Conservation (phyloP, 2,888 invertebrate genomes). For the Sarcophaga carnaria region DNA sequence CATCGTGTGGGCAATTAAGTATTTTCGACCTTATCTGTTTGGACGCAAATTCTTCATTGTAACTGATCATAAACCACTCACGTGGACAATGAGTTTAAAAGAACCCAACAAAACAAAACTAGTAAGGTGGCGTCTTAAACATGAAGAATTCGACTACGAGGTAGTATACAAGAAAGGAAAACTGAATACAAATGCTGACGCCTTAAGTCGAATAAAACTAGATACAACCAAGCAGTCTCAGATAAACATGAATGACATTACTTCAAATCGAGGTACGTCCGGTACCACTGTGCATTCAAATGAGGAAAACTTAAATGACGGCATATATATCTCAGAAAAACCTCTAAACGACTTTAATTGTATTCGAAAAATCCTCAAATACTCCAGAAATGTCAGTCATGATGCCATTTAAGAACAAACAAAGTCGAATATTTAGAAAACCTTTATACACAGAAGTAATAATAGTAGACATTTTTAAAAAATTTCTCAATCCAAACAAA, state of each 20-base stretch:
- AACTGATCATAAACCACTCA: conserved; percentile 35
- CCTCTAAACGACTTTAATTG: conserved; percentile 63
- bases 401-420: not conserved
- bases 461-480: conserved; percentile 43
- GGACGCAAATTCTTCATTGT: not conserved
- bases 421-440: conserved; percentile 42
- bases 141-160: conserved; percentile 37
- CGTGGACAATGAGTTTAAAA: conserved; percentile 21
- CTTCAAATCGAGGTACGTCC: too few species aligned
- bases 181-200: not conserved
- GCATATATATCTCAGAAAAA: conserved; percentile 58
- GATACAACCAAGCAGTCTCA: conserved; percentile 1
- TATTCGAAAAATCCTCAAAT: conserved; percentile 49
- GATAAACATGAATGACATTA: not conserved
- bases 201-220: not conserved
- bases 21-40: conserved; percentile 9
- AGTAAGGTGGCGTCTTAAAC: conserved; percentile 27
- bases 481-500: conserved; percentile 53
- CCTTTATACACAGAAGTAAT: conserved; percentile 29
- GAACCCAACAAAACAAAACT: conserved; percentile 28
- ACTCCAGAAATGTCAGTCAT: conserved; percentile 7
- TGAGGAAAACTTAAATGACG: conserved; percentile 41
- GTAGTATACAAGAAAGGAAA: conserved; percentile 24
- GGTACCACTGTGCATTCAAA: conserved; percentile 49
- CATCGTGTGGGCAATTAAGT: conserved; percentile 32